Evolutionary conservation across 2,888 invertebrate species (phyloP).

Genomic region (Drosophila rellima): DNA sequence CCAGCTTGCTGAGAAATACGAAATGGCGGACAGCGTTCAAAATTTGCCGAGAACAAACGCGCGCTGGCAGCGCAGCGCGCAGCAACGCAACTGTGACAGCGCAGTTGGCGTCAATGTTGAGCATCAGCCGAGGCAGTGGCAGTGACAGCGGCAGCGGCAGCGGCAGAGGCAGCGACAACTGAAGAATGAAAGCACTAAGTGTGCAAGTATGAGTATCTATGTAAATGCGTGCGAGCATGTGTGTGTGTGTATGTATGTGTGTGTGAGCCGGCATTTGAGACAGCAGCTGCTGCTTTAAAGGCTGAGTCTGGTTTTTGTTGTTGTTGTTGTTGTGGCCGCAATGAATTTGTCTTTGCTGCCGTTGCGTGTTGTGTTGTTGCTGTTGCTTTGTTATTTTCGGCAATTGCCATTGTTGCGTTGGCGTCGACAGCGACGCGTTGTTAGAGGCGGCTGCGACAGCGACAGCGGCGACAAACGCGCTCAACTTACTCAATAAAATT

Average conservation of each 20-base stretch:
- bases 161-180: constrained; percentile 32
- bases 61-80: constrained; percentile 45
- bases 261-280: constrained; percentile 63
- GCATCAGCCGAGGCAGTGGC: constrained; percentile 27
- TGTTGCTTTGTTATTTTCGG: constrained; percentile 52
- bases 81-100: constrained; percentile 22
- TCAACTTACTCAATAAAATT: constrained; percentile 84
- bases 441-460: constrained; percentile 18
- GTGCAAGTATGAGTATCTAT: constrained; percentile 19
- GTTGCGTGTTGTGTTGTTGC: constrained; percentile 8
- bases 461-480: constrained; percentile 51
- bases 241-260: constrained; percentile 18
- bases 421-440: constrained; percentile 22
- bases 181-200: constrained; percentile 54
- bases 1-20: constrained; percentile 82
- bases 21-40: constrained; percentile 61
- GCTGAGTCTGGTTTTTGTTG: constrained; percentile 16
- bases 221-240: constrained; percentile 19
- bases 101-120: constrained; percentile 41
- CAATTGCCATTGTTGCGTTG: constrained; percentile 51
- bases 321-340: constrained; percentile 24
- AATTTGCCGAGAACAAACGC: constrained; percentile 71
- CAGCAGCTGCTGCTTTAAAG: constrained; percentile 34
- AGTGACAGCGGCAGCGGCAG: constrained; percentile 18
- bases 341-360: constrained; percentile 14